Evolutionary conservation across 2,797 vertebrate species (phyloP), one percentile per base, ranked within the genome.

Genomic region (Nyctalus aviator): DNA sequence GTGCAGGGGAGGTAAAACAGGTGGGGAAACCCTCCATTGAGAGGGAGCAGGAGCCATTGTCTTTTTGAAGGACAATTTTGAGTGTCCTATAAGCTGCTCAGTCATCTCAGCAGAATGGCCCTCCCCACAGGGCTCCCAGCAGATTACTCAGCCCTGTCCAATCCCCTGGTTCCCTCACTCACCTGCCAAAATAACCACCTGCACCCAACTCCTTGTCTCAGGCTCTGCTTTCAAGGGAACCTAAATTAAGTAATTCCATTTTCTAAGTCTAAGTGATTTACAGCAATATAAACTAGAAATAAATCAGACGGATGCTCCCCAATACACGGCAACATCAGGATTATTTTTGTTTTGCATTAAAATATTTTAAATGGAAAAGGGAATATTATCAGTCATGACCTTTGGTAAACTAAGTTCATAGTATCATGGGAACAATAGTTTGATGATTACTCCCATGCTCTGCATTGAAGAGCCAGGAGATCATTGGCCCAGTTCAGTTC

Each of bases 331-430:
- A 85, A 50, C 25, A 62, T 35, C 77, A 84, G 10, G 9, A 25
- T 90, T 71, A 14, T 15, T 53, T 78, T 92, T 46, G 32, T 66
- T 93, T 71, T 59, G 4, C 37, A 83, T 69, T 72, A 57, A 89
- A 44, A 69, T 53, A 69, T 81, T 90, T 84, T 79, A 88, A 92
- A 73, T 53, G 27, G 62, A 94, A 96, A 73, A 55, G 13, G 73
- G 30, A 78, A 14, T 18, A 64, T 90, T 48, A 69, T 62, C 46
- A 79, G 18, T 25, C 6, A 66, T 30, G 9, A 76, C 27, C 25
- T 85, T 85, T 55, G 82, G 14, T 55, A 92, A 90, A 94, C 66
- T 48, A 69, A 82, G 9, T 13, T 93, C 17, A 83, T 48, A 84
- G 35, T 44, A 30, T 35, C 44, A 18, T 81, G 35, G 35, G 35